Evolutionary conservation across 2,113 vertebrate species (phyloP).

Genomic region (Phaetusa simplex): DNA sequence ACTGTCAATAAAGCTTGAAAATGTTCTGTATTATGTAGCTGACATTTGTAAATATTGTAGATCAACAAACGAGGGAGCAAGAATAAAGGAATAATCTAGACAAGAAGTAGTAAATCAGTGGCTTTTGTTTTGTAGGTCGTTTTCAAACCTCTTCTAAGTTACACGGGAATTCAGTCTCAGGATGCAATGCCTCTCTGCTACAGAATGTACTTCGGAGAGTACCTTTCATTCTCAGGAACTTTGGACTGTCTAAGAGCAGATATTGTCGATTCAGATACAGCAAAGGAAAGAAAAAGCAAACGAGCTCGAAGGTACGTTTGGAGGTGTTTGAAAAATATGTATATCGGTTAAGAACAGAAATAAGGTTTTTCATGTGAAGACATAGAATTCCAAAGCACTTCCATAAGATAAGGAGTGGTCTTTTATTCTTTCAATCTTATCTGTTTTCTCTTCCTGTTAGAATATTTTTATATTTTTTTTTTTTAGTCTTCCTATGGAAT

Average conservation of each 20-base stretch:
- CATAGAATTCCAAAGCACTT: background rate
- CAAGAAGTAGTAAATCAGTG: background rate
- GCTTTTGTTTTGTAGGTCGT: constrained; percentile 84
- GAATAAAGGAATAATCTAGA: background rate
- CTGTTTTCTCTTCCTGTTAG: background rate
- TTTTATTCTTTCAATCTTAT: background rate
- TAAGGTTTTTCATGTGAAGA: background rate
- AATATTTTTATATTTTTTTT: background rate
- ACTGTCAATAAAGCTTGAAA: background rate
- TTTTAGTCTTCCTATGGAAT: background rate
- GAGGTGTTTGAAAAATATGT: background rate
- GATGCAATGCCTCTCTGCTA: constrained; percentile 92
- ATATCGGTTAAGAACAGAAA: background rate
- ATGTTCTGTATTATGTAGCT: background rate
- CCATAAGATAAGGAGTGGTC: background rate
- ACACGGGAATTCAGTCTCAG: constrained; percentile 93
- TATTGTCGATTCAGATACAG: constrained; percentile 96
- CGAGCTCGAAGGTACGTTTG: constrained; percentile 83
- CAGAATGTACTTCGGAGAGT: constrained; percentile 96
- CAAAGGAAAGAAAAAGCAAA: constrained; percentile 93
- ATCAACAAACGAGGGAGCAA: background rate
- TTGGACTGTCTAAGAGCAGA: constrained; percentile 94
- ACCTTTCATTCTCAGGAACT: constrained; percentile 95
- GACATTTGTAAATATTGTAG: background rate
- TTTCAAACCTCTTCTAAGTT: constrained; percentile 93